Evolutionary conservation across 1,140 invertebrate species (phyloP).

Genomic region (Cryptotermes secundus): DNA sequence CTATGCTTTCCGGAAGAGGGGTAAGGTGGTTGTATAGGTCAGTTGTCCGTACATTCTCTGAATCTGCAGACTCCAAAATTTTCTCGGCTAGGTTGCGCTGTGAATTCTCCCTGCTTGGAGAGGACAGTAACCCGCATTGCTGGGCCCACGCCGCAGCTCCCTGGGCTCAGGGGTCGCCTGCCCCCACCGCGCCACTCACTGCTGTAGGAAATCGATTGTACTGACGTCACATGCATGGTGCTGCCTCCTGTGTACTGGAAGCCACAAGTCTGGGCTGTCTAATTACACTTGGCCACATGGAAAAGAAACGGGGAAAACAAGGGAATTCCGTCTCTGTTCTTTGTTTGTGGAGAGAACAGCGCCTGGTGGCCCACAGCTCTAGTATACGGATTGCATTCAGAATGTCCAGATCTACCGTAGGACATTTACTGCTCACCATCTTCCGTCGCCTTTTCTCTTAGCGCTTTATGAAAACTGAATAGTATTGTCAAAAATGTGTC

Average conservation of each 20-base stretch:
- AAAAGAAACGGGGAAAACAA: background rate
- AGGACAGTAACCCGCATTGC: conserved; percentile 11
- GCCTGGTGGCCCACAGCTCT: too few relatives aligned
- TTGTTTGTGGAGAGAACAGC: background rate
- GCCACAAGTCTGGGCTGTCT: background rate
- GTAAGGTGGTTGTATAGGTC: background rate
- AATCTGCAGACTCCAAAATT: background rate
- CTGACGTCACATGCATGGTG: conserved; percentile 5
- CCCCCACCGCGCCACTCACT: conserved; percentile 14
- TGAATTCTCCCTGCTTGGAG: background rate
- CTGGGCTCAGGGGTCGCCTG: conserved; percentile 4
- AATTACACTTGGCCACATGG: conserved; percentile 1
- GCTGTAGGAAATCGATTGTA: conserved; percentile 12
- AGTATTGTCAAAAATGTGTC: too few relatives aligned
- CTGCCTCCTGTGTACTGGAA: background rate
- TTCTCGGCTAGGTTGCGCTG: background rate
- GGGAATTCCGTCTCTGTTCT: background rate
- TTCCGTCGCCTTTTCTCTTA: too few relatives aligned
- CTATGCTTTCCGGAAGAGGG: background rate
- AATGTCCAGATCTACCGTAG: background rate
- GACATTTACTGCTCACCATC: too few relatives aligned
- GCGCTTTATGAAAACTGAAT: too few relatives aligned
- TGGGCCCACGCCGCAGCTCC: conserved; percentile 10
- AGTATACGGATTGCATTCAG: background rate
- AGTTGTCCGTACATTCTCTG: background rate